Percentiles rank a stretch among this genome's conserved stretches.
Conservation (phyloP, 2,113 vertebrate genomes). For the Chlamydotis undulata region DNA sequence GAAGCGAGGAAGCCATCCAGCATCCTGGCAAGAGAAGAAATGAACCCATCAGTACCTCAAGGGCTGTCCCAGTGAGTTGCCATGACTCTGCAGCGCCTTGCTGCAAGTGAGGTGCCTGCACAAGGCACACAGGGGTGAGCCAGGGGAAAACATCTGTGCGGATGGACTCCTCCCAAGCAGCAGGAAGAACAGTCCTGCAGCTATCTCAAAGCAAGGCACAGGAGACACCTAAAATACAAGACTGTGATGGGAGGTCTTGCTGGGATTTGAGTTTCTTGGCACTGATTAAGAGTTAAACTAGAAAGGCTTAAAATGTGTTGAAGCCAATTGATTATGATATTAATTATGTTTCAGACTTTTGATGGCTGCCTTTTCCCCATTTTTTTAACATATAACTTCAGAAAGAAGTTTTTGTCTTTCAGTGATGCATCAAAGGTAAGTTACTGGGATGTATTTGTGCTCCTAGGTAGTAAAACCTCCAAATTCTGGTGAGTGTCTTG, state of each 20-base stretch:
- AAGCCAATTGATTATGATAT: neutral
- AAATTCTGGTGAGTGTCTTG: neutral
- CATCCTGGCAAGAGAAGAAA: neutral
- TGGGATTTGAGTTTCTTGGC: neutral
- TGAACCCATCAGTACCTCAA: neutral
- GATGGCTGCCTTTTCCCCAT: neutral
- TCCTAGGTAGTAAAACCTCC: neutral
- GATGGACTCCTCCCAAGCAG: neutral
- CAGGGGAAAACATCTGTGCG: neutral
- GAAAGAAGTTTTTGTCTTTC: neutral
- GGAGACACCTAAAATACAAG: neutral
- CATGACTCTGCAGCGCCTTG: neutral
- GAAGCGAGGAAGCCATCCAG: neutral
- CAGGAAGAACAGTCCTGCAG: neutral
- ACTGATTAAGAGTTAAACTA: neutral
- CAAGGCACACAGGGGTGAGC: accelerated
- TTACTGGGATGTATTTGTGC: neutral
- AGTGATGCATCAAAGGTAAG: neutral
- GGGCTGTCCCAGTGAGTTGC: neutral
- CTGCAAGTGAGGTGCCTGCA: neutral
- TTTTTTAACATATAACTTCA: neutral
- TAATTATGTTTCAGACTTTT: neutral
- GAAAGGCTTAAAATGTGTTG: neutral
- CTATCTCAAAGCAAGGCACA: neutral
- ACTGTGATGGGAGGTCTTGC: neutral